Conservation (phyloP, 1,140 invertebrate genomes). For the Lordiphosa mommai region DNA sequence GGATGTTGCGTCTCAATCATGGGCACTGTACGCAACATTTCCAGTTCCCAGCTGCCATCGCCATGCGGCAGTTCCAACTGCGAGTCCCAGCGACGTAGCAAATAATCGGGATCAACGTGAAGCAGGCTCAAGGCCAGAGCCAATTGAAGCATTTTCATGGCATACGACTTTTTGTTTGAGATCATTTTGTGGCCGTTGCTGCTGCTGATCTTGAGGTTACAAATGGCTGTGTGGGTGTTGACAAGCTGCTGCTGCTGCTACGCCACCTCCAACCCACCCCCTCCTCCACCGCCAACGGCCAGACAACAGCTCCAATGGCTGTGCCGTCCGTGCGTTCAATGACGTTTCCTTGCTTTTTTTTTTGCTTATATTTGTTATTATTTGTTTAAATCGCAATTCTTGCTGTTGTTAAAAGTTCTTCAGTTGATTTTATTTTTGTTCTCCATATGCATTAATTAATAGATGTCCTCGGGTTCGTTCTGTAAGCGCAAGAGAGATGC, state of each 20-base stretch:
- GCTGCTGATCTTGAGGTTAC: slow-evolving; percentile 21
- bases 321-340: slow-evolving; percentile 67
- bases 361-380: slow-evolving; percentile 12
- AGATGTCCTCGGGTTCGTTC: slow-evolving; percentile 37
- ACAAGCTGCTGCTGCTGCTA: slow-evolving; percentile 27
- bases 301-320: slow-evolving; percentile 58
- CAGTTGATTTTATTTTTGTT: slow-evolving; percentile 1
- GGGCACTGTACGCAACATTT: slow-evolving; percentile 81
- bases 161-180: slow-evolving; percentile 85
- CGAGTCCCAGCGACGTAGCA: slow-evolving; percentile 71
- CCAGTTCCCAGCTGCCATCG: slow-evolving; percentile 81
- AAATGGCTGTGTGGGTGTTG: slow-evolving; percentile 37
- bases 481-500: slow-evolving; percentile 36
- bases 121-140: slow-evolving; percentile 87
- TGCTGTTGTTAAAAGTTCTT: slow-evolving; percentile 25
- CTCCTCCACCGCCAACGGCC: slow-evolving; percentile 31
- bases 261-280: slow-evolving; percentile 18
- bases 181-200: slow-evolving; percentile 81
- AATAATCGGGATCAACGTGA: slow-evolving; percentile 85
- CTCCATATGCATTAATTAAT: slow-evolving; percentile 21
- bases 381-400: slow-evolving; percentile 53
- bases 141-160: slow-evolving; percentile 88
- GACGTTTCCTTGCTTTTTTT: slow-evolving; percentile 58
- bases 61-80: slow-evolving; percentile 82
- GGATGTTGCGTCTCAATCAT: slow-evolving; percentile 81